phyloP scores from a whole-genome alignment of 2,797 vertebrate species.

The Remorina albescens region DNA sequence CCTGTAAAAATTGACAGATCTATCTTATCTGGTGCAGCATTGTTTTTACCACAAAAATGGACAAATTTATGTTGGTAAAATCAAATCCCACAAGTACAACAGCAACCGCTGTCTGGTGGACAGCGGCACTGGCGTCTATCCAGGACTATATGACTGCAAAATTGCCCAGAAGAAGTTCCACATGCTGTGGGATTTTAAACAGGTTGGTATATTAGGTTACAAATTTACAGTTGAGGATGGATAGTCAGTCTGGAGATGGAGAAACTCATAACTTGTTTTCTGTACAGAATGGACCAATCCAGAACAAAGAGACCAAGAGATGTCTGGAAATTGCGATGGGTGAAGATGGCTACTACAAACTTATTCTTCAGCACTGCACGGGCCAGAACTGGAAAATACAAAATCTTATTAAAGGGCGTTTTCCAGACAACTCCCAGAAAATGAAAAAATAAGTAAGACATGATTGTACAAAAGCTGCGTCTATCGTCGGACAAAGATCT shows the following conservation, averaged over 20 bases:
- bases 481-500: no score
- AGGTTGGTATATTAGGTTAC: slow-evolving; percentile 59
- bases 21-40: slow-evolving; percentile 44
- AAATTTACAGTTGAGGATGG: no score
- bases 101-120: slow-evolving; percentile 81
- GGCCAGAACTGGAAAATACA: slow-evolving; percentile 79
- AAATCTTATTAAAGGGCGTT: slow-evolving; percentile 42
- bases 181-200: slow-evolving; percentile 81
- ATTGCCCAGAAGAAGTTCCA: slow-evolving; percentile 56
- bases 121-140: slow-evolving; percentile 47
- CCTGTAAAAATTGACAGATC: not conserved
- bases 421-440: not conserved
- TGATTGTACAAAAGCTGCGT: slow-evolving; percentile 3
- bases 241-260: not conserved
- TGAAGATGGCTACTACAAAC: slow-evolving; percentile 15
- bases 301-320: slow-evolving; percentile 77
- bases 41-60: slow-evolving; percentile 72
- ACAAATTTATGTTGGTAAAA: slow-evolving; percentile 74
- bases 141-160: slow-evolving; percentile 70
- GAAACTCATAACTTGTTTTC: no score
- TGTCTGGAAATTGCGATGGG: slow-evolving; percentile 70
- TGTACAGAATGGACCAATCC: slow-evolving; percentile 74
- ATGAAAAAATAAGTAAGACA: not conserved
- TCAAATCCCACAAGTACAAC: slow-evolving; percentile 78
- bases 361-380: slow-evolving; percentile 74